Conservation (phyloP, 2,113 vertebrate species). For the Neogale vison region DNA sequence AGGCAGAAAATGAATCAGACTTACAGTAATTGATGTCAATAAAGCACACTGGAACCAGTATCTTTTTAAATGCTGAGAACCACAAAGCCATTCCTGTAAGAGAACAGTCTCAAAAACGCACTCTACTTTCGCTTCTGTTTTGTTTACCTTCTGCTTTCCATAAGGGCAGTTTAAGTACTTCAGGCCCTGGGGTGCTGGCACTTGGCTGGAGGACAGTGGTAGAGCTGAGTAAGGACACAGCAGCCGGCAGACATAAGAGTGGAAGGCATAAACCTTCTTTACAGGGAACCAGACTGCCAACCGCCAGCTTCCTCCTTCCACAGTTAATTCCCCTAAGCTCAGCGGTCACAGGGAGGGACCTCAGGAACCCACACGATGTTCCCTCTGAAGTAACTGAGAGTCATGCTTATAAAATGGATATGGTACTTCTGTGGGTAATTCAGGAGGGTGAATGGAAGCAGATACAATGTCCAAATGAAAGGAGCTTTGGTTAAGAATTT, state of each 20-base stretch:
- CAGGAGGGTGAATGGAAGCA: neutral
- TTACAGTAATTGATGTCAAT: conserved; percentile 82
- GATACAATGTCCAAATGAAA: neutral
- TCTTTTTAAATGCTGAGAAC: conserved; percentile 70
- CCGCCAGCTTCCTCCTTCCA: neutral
- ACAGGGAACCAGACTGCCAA: neutral
- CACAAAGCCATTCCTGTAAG: conserved; percentile 79
- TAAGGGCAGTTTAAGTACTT: conserved; percentile 3
- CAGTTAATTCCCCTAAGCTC: neutral
- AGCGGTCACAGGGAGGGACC: neutral
- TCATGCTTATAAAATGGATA: neutral
- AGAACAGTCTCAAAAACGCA: conserved; percentile 46
- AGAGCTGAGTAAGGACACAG: neutral
- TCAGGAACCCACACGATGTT: neutral
- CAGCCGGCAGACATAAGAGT: neutral
- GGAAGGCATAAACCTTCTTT: neutral
- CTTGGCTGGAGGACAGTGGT: neutral
- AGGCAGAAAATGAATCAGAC: conserved; percentile 81
- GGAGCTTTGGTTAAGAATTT: neutral
- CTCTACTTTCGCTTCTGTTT: conserved; percentile 74
- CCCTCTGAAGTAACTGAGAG: neutral
- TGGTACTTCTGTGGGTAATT: neutral
- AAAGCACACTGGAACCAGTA: conserved; percentile 71
- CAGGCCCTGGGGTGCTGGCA: neutral
- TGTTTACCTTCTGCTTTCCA: conserved; percentile 67